phyloP scores from a whole-genome alignment of 2,797 vertebrate species.

The Coccyzus lansbergi region DNA sequence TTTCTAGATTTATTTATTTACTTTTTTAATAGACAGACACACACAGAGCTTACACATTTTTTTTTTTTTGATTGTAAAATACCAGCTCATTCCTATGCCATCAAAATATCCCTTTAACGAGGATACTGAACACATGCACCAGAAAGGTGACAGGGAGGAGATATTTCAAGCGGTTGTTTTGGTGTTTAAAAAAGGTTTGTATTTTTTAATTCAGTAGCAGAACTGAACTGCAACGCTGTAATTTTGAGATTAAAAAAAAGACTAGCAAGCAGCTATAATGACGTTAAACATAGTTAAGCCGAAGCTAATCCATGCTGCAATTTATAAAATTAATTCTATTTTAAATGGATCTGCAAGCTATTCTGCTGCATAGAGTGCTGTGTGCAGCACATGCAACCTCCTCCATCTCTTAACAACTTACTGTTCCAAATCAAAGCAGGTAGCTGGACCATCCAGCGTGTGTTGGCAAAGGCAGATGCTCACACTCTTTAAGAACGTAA shows the following conservation, averaged over 20 bases:
- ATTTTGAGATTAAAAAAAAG: rapidly evolving
- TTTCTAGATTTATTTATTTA: not conserved
- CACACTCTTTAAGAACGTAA: rapidly evolving
- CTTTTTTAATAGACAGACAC: not conserved
- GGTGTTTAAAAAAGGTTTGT: not conserved
- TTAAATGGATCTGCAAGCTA: not conserved
- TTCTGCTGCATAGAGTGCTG: not conserved
- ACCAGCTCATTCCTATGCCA: not conserved
- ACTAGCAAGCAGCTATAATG: not conserved
- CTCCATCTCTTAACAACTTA: not conserved
- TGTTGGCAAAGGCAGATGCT: not conserved
- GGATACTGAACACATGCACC: not conserved
- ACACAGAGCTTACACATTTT: not conserved
- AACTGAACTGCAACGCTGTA: not conserved
- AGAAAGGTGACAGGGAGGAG: not conserved
- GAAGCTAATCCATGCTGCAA: not conserved
- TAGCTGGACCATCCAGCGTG: not conserved
- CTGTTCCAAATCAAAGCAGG: not conserved
- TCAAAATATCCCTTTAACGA: not conserved
- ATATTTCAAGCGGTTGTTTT: too few species aligned
- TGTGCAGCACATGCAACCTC: not conserved
- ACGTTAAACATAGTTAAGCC: not conserved
- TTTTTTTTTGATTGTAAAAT: not conserved
- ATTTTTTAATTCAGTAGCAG: not conserved
- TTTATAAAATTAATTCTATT: not conserved